A percentile compares a stretch with the other conserved stretches of the same genome.
Conservation (phyloP, 1,140 invertebrate genomes). For the Bacillus rossius region DNA sequence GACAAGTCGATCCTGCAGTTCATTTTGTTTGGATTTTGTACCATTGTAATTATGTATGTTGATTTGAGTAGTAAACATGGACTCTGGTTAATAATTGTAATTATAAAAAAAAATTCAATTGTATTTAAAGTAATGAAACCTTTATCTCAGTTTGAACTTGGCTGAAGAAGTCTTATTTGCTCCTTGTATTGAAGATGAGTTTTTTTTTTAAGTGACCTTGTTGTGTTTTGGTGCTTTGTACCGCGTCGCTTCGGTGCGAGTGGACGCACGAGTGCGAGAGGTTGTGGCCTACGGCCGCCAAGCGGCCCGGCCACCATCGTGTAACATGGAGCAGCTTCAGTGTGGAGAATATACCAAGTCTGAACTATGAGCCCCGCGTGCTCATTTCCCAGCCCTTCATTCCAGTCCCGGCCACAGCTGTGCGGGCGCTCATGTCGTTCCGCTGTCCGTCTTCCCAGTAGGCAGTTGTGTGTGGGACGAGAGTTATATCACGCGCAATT, state of each 20-base stretch:
- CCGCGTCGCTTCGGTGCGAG: not conserved
- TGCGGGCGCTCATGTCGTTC: too few species aligned
- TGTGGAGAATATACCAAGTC: slow-evolving; percentile 15
- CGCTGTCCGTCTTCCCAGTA: too few species aligned
- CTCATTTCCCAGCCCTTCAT: too few species aligned
- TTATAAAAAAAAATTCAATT: slow-evolving; percentile 1
- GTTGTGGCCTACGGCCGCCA: slow-evolving; percentile 2
- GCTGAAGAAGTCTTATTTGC: slow-evolving; percentile 7
- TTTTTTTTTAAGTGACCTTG: slow-evolving; percentile 16
- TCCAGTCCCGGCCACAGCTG: too few species aligned
- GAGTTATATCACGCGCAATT: too few species aligned
- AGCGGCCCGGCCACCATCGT: slow-evolving; percentile 5
- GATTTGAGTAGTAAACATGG: not conserved
- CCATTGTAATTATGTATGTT: slow-evolving; percentile 14
- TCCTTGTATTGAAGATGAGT: slow-evolving; percentile 8
- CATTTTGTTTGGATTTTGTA: slow-evolving; percentile 7
- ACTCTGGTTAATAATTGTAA: not conserved
- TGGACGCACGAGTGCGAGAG: not conserved
- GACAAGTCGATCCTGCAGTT: not conserved
- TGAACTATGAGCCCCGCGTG: slow-evolving; percentile 4
- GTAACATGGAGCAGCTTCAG: slow-evolving; percentile 11
- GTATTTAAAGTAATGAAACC: slow-evolving; percentile 6
- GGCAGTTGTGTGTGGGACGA: too few species aligned
- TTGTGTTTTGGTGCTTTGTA: slow-evolving; percentile 12
- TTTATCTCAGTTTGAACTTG: slow-evolving; percentile 4